Conservation (phyloP, 2,888 invertebrate genomes). For the Dugesia japonica region DNA sequence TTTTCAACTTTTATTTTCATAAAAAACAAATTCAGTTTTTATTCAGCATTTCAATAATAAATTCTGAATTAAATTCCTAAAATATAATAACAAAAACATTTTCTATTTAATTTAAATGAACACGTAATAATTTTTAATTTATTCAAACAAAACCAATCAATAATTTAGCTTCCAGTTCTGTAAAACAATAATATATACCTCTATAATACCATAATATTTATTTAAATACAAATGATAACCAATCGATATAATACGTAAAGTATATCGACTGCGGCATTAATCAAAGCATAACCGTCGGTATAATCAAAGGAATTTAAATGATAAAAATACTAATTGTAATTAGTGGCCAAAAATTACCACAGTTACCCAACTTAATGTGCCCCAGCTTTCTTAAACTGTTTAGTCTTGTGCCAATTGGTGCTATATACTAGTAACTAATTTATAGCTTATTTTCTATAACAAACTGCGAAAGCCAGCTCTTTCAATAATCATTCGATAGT, state of each 20-base stretch:
- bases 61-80: no score
- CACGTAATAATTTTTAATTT: no score
- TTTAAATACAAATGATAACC: neutral
- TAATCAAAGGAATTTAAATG: conserved; percentile 12
- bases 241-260: neutral
- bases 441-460: conserved; percentile 16
- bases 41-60: no score
- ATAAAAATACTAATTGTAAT: conserved; percentile 20
- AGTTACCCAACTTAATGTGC: conserved; percentile 20
- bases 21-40: no score
- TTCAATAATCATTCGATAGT: neutral
- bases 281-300: conserved; percentile 20
- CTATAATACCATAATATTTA: no score
- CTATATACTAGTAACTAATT: conserved; percentile 11
- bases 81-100: no score
- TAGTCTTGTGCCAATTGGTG: conserved; percentile 20
- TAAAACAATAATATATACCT: no score
- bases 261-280: conserved; percentile 11
- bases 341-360: conserved; percentile 16
- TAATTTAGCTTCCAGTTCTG: no score
- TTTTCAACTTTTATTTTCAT: no score
- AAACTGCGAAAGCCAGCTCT: conserved; percentile 1
- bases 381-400: conserved; percentile 13
- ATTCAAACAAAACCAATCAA: no score
- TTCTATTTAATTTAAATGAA: no score